Conservation (phyloP, 1,140 invertebrate genomes). For the Rhyacophila brunnea region DNA sequence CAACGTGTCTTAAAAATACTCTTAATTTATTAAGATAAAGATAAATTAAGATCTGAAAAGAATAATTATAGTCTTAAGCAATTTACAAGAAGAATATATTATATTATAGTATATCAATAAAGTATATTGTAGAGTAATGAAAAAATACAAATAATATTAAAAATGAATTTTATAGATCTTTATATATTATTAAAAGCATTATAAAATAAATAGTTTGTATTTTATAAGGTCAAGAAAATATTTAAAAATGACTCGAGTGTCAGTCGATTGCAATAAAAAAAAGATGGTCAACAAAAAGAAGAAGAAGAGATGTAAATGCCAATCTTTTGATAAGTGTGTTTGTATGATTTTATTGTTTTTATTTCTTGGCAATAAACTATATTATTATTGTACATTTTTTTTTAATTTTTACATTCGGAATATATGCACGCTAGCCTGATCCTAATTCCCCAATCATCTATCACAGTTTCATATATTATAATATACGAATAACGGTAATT, state of each 20-base stretch:
- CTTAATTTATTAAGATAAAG: conserved; percentile 31
- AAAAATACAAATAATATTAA: conserved; percentile 31
- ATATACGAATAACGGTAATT: too few relatives aligned
- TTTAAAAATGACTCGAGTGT: conserved; percentile 28
- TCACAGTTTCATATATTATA: too few relatives aligned
- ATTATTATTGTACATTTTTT: conserved; percentile 29
- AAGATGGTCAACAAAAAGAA: conserved; percentile 7
- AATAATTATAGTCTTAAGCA: conserved; percentile 13
- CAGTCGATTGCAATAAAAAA: conserved; percentile 29
- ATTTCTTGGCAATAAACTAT: conserved; percentile 36
- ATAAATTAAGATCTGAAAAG: conserved; percentile 34
- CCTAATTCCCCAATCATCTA: too few relatives aligned
- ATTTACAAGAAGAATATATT: conserved; percentile 6
- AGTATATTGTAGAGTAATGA: conserved; percentile 25
- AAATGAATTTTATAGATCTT: conserved; percentile 30
- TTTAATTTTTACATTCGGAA: too few relatives aligned
- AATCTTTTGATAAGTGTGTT: conserved; percentile 30
- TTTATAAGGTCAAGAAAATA: conserved; percentile 23
- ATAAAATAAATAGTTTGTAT: conserved; percentile 21
- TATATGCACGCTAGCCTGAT: too few relatives aligned
- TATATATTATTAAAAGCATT: conserved; percentile 18
- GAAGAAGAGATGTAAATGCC: neutral
- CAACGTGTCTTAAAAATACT: conserved; percentile 22
- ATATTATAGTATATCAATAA: conserved; percentile 25
- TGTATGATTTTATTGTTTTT: conserved; percentile 35